Conservation (phyloP, 1,140 invertebrate genomes). For the Araneus ventricosus region DNA sequence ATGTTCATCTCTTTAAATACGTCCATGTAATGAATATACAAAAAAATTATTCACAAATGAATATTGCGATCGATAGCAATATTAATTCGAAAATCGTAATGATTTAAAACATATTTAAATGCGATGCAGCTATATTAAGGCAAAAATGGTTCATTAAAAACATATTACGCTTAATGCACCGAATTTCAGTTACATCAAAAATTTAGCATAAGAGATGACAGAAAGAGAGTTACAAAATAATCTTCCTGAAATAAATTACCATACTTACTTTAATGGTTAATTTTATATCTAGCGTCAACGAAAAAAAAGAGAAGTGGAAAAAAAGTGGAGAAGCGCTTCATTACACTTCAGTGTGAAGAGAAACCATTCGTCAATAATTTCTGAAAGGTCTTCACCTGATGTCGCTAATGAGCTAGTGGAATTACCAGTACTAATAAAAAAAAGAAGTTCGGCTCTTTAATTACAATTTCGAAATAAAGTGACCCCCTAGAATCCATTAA, state of each 20-base stretch:
- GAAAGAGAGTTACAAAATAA: background rate
- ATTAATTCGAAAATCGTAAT: too few relatives aligned
- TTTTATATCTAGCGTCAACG: background rate
- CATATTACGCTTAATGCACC: background rate
- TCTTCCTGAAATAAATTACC: background rate
- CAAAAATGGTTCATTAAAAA: too few relatives aligned
- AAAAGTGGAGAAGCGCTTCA: background rate
- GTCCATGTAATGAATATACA: too few relatives aligned
- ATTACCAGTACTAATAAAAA: background rate
- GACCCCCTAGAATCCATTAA: background rate
- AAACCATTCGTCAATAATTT: background rate
- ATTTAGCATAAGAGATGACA: background rate
- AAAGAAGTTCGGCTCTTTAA: background rate
- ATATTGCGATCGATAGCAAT: too few relatives aligned
- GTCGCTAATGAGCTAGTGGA: background rate
- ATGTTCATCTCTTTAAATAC: too few relatives aligned
- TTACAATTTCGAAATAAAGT: slow-evolving; percentile 1
- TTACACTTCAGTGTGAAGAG: background rate
- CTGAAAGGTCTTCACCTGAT: background rate
- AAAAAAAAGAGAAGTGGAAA: background rate
- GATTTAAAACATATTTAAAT: too few relatives aligned
- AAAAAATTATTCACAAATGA: too few relatives aligned
- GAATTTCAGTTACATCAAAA: background rate
- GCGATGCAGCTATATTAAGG: too few relatives aligned
- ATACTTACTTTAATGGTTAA: slow-evolving; percentile 24